phyloP scores from a whole-genome alignment of 2,797 vertebrate species.

The Microcaecilia unicolor region DNA sequence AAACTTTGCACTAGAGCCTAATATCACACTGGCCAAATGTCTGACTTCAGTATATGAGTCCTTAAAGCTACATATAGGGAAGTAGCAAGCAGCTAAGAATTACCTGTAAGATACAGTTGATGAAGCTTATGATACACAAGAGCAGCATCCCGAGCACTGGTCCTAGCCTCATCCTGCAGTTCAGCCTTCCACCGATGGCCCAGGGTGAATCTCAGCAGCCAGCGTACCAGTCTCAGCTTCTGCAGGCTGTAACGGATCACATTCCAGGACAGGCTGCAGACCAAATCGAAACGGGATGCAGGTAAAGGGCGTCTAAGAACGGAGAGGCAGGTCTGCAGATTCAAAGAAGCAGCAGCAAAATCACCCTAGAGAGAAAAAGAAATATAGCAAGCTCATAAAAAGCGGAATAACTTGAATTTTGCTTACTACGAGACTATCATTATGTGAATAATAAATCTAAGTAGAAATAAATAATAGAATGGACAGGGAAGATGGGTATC shows the following conservation, averaged over 20 bases:
- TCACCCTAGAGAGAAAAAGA: conserved; percentile 60
- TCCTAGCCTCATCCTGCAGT: conserved; percentile 83
- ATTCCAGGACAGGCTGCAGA: conserved; percentile 91
- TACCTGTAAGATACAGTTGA: conserved; percentile 91
- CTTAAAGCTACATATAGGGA: not conserved
- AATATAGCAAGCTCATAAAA: too few species aligned
- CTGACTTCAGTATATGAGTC: too few species aligned
- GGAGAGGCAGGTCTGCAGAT: conserved; percentile 82
- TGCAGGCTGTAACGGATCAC: conserved; percentile 87
- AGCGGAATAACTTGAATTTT: too few species aligned
- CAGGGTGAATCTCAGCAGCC: conserved; percentile 82
- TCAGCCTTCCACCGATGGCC: conserved; percentile 49
- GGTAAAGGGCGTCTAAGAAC: conserved; percentile 80
- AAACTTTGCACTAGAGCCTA: too few species aligned
- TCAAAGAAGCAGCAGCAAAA: conserved; percentile 71
- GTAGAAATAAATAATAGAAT: too few species aligned
- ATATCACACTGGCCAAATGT: too few species aligned
- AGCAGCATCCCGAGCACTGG: conserved; percentile 80
- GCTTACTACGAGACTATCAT: too few species aligned
- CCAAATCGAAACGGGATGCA: conserved; percentile 74
- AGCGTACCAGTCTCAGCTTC: conserved; percentile 78
- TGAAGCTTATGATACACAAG: conserved; percentile 86
- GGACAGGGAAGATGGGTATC: too few species aligned
- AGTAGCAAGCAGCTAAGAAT: too few species aligned
- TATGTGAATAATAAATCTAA: too few species aligned